phyloP scores from a whole-genome alignment of 2,888 invertebrate species.

The Mesorhabditis sp. region DNA sequence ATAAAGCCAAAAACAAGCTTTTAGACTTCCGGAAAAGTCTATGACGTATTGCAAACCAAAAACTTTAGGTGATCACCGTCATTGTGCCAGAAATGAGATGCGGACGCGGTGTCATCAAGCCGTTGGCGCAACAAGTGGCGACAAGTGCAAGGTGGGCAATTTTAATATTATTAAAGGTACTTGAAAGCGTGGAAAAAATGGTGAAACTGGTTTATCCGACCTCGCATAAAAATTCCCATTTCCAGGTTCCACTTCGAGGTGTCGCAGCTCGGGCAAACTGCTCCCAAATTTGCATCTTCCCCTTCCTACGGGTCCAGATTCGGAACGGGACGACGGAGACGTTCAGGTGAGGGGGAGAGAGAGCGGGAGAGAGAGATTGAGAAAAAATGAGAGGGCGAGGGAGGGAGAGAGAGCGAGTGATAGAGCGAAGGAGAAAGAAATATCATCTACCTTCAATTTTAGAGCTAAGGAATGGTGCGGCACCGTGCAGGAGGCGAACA shows the following conservation, averaged over 20 bases:
- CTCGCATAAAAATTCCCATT: too few species aligned
- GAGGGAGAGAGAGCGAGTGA: constrained; percentile 12
- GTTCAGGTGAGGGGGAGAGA: constrained; percentile 19
- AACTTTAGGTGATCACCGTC: constrained; percentile 43
- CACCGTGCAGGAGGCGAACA: constrained; percentile 38
- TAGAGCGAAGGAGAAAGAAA: constrained; percentile 3
- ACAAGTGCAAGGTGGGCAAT: neutral
- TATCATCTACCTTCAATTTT: constrained; percentile 14
- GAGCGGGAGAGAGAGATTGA: too few species aligned
- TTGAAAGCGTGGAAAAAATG: too few species aligned
- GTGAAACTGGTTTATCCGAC: too few species aligned
- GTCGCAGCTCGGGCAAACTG: constrained; percentile 23
- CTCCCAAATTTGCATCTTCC: constrained; percentile 45
- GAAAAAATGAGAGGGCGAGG: too few species aligned
- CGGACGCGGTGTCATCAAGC: constrained; percentile 34
- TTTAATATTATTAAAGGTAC: too few species aligned
- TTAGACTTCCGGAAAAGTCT: too few species aligned
- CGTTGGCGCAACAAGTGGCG: constrained; percentile 33
- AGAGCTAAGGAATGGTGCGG: constrained; percentile 51
- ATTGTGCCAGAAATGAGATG: constrained; percentile 45
- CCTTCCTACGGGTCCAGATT: constrained; percentile 42
- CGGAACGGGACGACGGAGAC: constrained; percentile 26
- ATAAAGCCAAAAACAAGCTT: too few species aligned
- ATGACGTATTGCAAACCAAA: too few species aligned
- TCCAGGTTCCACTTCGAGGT: constrained; percentile 38